Evolutionary conservation across 2,888 invertebrate genomes (phyloP), one percentile per base, ranked within the genome.

Genomic region (Tillus elongatus): DNA sequence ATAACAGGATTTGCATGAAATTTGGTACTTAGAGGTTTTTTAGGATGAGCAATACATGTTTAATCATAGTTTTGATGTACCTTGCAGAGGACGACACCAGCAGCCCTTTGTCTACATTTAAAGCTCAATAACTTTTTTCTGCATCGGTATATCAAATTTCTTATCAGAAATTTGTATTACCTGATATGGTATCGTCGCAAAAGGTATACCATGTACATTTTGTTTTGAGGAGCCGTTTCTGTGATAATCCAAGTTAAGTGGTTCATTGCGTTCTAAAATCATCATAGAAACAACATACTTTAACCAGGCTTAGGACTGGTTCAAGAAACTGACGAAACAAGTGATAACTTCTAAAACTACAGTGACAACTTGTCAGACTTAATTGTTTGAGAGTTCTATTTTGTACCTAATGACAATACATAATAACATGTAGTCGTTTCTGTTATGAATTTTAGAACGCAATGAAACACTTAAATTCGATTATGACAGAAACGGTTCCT

Each of bases 171-270:
- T 19, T 19, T n/a, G 6, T 19, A 19, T 19, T 19, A 6, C n/a
- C 24, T n/a, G n/a, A 19, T n/a, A n/a, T 19, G 6, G 6, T 19
- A 8, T 19, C 6, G 6, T n/a, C 6, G n/a, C 6, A 19, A 19
- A 19, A 19, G 24, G 24, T n/a, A 19, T 19, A 19, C 24, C 6
- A 8, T 6, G 24, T 19, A 19, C 6, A n/a, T 8, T 6, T 19
- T 19, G 24, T 8, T 19, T 19, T 19, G 24, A 19, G 24, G 6
- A 19, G 24, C 24, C 24, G 24, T 19, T 19, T 19, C 24, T 19
- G 24, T 8, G 24, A 19, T 19, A 19, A 8, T n/a, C 6, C 6
- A n/a, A 19, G 6, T 19, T 19, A 19, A 19, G 24, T 8, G n/a
- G n/a, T 8, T 19, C 24, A 19, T n/a, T 19, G n/a, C 24, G 24